A percentile compares a stretch with the other conserved stretches of the same genome.
Evolutionary conservation across 2,113 vertebrate genomes (phyloP).

Genomic region (Rhinolophus ferrumequinum): DNA sequence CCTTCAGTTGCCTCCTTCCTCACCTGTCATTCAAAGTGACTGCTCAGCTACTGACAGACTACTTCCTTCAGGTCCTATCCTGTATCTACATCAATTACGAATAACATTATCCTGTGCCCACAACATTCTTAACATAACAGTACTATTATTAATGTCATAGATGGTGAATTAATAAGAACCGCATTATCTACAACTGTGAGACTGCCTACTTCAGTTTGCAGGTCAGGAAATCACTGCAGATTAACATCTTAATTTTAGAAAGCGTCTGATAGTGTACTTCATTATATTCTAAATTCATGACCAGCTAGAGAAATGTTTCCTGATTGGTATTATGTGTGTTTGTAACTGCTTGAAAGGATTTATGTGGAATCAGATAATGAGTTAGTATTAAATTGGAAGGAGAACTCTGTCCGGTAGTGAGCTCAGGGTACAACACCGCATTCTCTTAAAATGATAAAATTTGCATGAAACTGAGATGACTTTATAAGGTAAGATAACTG

Average conservation of each 20-base stretch:
- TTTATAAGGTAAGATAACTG: not conserved
- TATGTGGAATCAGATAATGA: not conserved
- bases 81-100: rapidly evolving
- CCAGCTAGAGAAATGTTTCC: not conserved
- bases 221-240: not conserved
- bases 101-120: not conserved
- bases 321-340: not conserved
- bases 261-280: not conserved
- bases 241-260: slow-evolving; percentile 5
- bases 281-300: not conserved
- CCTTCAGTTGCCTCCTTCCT: not conserved
- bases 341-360: not conserved
- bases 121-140: not conserved
- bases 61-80: not conserved
- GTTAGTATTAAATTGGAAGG: not conserved
- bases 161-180: not conserved
- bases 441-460: not conserved
- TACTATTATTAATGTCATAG: not conserved
- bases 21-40: not conserved
- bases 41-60: not conserved
- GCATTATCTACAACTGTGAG: not conserved
- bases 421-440: rapidly evolving
- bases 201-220: not conserved
- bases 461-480: not conserved
- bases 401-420: not conserved